Evolutionary conservation across 1,140 invertebrate genomes (phyloP), one percentile per base, ranked within the genome.

Genomic region (Lysiphlebus fabarum): DNA sequence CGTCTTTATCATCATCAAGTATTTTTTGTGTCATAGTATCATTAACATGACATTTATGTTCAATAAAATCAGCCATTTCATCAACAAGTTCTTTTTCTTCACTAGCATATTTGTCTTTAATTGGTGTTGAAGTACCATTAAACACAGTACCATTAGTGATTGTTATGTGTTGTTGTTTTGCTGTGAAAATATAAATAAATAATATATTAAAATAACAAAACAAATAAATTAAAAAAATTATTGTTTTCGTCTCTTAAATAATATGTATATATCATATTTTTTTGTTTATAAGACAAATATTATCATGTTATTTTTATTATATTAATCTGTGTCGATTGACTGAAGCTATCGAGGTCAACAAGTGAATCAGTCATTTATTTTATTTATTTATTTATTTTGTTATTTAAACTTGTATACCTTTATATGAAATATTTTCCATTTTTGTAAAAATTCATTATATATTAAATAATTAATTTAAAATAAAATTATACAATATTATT

Each of bases 51-150:
- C 70, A 77, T 63, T 79, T 79, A 58, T 79, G 70, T 44, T 76
- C 71, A 53, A 80, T 63, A 68, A 77, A 79, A 68, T 79, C 74
- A 50, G 71, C 68, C 77, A 80, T 79, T 67, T 76, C 71, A 58
- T 80, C 76, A 57, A 70, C 68, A 60, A 79, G 69, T 61, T 80
- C 77, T 78, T 79, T 79, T 63, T 80, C 78, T 26, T 80, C 76
- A 58, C 75, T 74, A 59, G 72, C 77, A 64, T 80, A 79, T 72
- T 80, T 79, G 65, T 78, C 71, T 77, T 80, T 80, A 70, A 79
- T 74, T 56, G 77, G 77, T 69, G 76, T 78, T 69, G 77, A 80
- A 70, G 77, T 78, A 68, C 76, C 76, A 68, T 77, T 80, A 72
- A 76, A 73, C 67, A 76, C 70, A 72, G 76, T 78, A 71, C 75